Base-by-base conservation (phyloP, 2,797 vertebrate genomes). In the Gallinago solitaria region DNA sequence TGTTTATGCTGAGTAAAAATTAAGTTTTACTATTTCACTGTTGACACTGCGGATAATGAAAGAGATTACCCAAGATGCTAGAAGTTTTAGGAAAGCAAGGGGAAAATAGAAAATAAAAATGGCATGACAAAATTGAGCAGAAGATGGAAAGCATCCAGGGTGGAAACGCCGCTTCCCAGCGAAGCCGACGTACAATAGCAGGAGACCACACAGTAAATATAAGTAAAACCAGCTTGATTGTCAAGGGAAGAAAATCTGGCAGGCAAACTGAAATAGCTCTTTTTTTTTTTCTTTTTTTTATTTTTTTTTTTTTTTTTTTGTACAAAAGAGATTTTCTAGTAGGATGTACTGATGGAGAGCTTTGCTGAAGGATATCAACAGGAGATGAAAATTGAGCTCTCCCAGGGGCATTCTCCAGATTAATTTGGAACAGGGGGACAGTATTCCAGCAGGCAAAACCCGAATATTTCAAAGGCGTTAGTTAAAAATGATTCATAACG, bases 221-320 rank as follows among this genome's bases (percentile, higher is more conserved):
- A 96, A 97, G 95, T 97, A 93, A 96, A 97, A 97, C 92, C 93
- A 97, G 82, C 97, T 96, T 95, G 94, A 76, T 96, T 84, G 75
- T 93, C 90, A 93, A 78, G 84, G 89, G 74, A 89, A 89, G 88
- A 93, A 59, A 80, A 68, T 68, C 50, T 12, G 5, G 45, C 90
- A 61, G 89, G 87, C 78, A 48, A 74, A 71, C 82, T 89, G 90
- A 88, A 95, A 93, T 73, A 94, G 80, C 81, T 81, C 86, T 80
- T 87, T 96, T 47, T 45, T 45, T 41, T 6, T 15, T 14, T 41
- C 85, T 96, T 47, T 45, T 45, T 41, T 6, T 15, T 14, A 16
- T 41, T 6, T 11, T 41, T 41, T 15, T 6, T 41, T 41, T 15
- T 47, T 47, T 23, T 47, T 47, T 47, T 47, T 47, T 12, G 71